Conservation (phyloP, 35 echinoderm and acorn worm genomes). For the Holothuria glaberrima region DNA sequence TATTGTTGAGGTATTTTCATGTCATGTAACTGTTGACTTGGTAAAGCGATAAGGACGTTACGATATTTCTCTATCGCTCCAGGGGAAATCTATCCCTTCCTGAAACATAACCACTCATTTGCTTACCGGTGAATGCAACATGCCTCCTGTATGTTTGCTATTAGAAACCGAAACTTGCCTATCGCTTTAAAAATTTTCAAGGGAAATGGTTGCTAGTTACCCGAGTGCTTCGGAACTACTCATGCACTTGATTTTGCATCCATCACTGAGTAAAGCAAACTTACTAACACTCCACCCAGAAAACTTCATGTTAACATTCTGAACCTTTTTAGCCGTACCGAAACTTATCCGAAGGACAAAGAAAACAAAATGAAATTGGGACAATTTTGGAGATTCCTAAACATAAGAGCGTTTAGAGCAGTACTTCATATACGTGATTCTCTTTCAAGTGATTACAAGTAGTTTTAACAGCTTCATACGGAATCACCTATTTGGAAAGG, state of each 20-base stretch:
- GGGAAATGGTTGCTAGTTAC: too few relatives aligned
- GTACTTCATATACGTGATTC: neutral
- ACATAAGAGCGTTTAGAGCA: neutral
- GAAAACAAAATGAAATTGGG: neutral
- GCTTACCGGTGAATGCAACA: too few relatives aligned
- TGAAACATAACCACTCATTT: too few relatives aligned
- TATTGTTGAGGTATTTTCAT: too few relatives aligned
- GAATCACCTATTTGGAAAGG: slow-evolving; percentile 21
- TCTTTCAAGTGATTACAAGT: neutral
- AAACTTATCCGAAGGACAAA: neutral
- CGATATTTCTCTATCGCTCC: too few relatives aligned
- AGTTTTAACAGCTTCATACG: slow-evolving; percentile 13
- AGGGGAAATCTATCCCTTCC: too few relatives aligned
- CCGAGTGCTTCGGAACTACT: neutral
- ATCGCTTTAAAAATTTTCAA: too few relatives aligned
- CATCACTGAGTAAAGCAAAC: neutral
- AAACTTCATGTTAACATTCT: neutral
- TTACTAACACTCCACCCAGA: slow-evolving; percentile 1
- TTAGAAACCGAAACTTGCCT: too few relatives aligned
- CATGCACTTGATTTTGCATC: neutral
- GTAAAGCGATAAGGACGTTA: too few relatives aligned
- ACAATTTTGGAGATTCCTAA: neutral
- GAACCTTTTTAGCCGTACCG: neutral
- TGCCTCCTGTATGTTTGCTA: too few relatives aligned
- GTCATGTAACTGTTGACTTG: too few relatives aligned